These are phyloP conservation scores for Villa cingulata DNA, from an alignment of 2,888 invertebrate genomes.

Conservation along the genomic window DNA sequence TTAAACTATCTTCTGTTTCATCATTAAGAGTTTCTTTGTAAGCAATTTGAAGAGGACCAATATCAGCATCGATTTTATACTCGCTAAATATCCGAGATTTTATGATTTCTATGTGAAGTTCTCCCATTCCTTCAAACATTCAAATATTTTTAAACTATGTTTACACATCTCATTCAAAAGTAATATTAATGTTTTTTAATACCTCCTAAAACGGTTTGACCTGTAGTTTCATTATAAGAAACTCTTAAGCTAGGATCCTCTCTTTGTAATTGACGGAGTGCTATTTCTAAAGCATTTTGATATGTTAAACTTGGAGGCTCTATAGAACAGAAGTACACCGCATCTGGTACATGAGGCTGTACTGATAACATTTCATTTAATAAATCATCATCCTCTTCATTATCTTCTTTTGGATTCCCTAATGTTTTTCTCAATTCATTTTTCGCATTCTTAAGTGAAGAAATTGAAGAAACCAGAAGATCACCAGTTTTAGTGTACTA, in stretches of 20 bases:
- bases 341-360: slow-evolving; percentile 69
- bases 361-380: slow-evolving; percentile 26
- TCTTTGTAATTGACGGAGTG: slow-evolving; percentile 62
- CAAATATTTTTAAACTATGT: not conserved
- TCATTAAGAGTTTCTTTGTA: slow-evolving; percentile 62
- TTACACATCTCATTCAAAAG: not conserved
- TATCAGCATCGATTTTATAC: slow-evolving; percentile 79
- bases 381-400: slow-evolving; percentile 24
- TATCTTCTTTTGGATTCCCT: slow-evolving; percentile 20
- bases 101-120: slow-evolving; percentile 89
- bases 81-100: slow-evolving; percentile 76
- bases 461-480: slow-evolving; percentile 48
- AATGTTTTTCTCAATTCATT: slow-evolving; percentile 8
- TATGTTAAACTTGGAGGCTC: slow-evolving; percentile 73
- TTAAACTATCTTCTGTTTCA: slow-evolving; percentile 20
- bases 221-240: slow-evolving; percentile 59
- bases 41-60: slow-evolving; percentile 84
- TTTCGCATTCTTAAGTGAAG: slow-evolving; percentile 43
- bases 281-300: slow-evolving; percentile 64
- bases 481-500: slow-evolving; percentile 63
- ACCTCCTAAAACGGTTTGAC: slow-evolving; percentile 75
- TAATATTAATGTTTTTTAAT: slow-evolving; percentile 11
- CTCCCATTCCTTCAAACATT: slow-evolving; percentile 76
- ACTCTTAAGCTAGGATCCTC: slow-evolving; percentile 89
- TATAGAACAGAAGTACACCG: slow-evolving; percentile 93